Evolutionary conservation across 2,797 vertebrate species (phyloP).

Genomic region (Molothrus aeneus): DNA sequence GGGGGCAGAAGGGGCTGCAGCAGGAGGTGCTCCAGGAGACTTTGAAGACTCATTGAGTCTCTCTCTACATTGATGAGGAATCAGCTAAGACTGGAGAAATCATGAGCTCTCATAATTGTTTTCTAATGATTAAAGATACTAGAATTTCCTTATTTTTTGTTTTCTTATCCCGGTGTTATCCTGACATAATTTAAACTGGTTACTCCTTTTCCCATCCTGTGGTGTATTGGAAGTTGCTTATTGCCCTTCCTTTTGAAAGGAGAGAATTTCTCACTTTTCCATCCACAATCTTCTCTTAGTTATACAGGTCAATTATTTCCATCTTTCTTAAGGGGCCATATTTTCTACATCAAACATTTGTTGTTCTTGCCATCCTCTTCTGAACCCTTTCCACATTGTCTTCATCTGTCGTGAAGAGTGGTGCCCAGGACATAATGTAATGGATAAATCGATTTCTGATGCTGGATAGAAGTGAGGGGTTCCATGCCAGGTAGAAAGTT

Average conservation of each 20-base stretch:
- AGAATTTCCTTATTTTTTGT: not conserved
- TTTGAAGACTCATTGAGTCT: not conserved
- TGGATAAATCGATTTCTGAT: not conserved
- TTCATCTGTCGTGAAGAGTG: not conserved
- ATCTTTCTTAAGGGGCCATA: not conserved
- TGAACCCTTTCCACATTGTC: not conserved
- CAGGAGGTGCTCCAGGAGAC: not conserved
- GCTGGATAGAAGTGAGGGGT: not conserved
- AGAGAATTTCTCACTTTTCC: not conserved
- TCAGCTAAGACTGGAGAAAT: not conserved
- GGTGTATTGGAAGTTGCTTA: not conserved
- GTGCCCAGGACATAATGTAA: not conserved
- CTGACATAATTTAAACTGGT: not conserved
- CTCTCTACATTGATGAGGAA: not conserved
- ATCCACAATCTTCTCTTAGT: not conserved
- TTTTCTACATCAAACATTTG: not conserved
- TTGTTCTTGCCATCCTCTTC: not conserved
- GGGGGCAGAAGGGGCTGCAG: not conserved
- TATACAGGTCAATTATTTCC: not conserved
- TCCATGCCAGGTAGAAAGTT: not conserved
- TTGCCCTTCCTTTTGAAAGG: not conserved
- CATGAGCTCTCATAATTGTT: not conserved
- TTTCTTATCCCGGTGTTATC: not conserved
- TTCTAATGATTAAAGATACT: not conserved
- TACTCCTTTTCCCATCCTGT: not conserved